These are phyloP conservation scores for Itoplectis maculator DNA, from an alignment of 2,888 invertebrate species.

Conservation along the genomic window DNA sequence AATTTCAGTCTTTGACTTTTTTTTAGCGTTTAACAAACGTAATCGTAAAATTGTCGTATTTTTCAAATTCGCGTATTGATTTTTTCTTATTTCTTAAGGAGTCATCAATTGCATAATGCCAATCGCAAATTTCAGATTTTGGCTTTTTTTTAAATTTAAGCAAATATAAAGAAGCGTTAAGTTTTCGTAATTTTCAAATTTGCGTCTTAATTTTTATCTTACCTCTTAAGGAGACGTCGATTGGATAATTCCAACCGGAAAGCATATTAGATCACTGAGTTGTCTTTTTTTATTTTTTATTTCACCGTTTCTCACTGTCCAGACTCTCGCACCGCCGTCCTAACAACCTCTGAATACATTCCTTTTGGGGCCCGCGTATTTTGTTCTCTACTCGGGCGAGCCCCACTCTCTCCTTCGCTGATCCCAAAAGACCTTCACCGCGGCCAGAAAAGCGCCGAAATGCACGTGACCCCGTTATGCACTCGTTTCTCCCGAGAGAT, in stretches of 20 bases:
- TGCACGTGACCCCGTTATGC: neutral
- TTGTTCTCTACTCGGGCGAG: neutral
- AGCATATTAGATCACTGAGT: conserved; percentile 15
- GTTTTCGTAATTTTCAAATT: no score
- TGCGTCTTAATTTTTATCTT: no score
- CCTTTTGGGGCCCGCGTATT: neutral
- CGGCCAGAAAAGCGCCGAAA: neutral
- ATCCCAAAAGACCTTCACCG: conserved; percentile 1
- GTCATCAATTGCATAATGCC: neutral
- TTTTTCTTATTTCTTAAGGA: neutral
- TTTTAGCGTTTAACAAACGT: neutral
- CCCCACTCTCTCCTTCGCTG: conserved; percentile 35
- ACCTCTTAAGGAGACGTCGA: conserved; percentile 24
- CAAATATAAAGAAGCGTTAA: no score
- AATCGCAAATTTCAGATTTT: no score
- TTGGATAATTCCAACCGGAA: neutral
- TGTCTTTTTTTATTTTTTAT: neutral
- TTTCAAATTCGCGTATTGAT: no score
- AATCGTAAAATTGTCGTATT: neutral
- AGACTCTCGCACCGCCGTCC: conserved; percentile 1
- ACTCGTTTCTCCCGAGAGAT: neutral
- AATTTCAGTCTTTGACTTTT: neutral
- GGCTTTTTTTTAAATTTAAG: no score
- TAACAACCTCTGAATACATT: conserved; percentile 25
- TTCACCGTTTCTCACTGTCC: neutral